phyloP scores from a whole-genome alignment of 30 jellyfish, hydroid and myxozoan genomes.

The Cassiopea xamachana region DNA sequence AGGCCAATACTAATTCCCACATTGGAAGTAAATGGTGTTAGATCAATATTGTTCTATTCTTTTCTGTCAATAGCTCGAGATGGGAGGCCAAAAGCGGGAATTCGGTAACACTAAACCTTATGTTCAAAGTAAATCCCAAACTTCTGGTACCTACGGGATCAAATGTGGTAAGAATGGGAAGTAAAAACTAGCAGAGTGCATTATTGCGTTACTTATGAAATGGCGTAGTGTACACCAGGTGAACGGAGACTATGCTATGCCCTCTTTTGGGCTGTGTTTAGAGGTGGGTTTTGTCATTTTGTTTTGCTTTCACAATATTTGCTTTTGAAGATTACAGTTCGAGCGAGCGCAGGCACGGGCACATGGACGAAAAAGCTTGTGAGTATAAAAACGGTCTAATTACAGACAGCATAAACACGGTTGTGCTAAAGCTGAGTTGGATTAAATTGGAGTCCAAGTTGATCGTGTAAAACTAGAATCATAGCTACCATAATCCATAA shows the following conservation, averaged over 20 bases:
- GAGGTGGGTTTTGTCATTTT: slow-evolving; percentile 11
- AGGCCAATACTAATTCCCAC: not conserved
- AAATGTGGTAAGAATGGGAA: not conserved
- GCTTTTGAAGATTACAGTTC: slow-evolving; percentile 9
- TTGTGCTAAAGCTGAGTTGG: slow-evolving; percentile 31
- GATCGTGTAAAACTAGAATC: slow-evolving; percentile 43
- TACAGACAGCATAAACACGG: slow-evolving; percentile 31
- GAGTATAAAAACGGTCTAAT: slow-evolving; percentile 4
- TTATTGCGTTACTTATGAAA: not conserved
- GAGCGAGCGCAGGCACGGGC: slow-evolving; percentile 15
- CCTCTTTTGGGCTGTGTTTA: not conserved
- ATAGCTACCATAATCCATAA: slow-evolving; percentile 45
- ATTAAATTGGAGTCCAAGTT: slow-evolving; percentile 49
- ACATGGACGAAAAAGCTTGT: not conserved
- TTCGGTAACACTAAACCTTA: not conserved
- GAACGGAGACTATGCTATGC: not conserved
- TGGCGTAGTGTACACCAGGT: not conserved
- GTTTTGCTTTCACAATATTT: slow-evolving; percentile 31
- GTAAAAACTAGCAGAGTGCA: not conserved
- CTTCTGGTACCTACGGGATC: not conserved
- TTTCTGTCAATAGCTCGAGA: not conserved
- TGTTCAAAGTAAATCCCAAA: not conserved
- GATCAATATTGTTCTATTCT: not conserved
- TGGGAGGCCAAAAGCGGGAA: not conserved
- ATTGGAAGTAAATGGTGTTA: not conserved